Conservation (phyloP, 2,113 vertebrate species). For the Atherinomorus stipes region DNA sequence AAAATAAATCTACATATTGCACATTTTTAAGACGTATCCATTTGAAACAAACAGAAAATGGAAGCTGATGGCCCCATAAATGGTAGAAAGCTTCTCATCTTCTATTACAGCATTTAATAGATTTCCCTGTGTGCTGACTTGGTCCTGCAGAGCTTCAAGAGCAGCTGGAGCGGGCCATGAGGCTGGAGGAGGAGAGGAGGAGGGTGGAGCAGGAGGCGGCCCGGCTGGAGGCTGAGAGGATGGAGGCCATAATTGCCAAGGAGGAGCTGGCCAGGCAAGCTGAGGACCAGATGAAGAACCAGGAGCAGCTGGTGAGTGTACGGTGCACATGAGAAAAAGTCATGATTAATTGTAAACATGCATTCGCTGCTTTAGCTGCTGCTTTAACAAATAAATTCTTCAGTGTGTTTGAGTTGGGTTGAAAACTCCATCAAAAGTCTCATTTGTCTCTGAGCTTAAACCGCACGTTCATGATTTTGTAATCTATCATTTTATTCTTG, state of each 20-base stretch:
- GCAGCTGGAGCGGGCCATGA: conserved; percentile 90
- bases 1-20: neutral
- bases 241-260: conserved; percentile 93
- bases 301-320: conserved; percentile 93
- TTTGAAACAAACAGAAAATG: neutral
- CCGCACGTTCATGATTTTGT: neutral
- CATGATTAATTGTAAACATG: conserved; percentile 26
- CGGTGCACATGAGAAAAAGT: conserved; percentile 49
- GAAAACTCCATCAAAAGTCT: neutral
- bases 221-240: conserved; percentile 92
- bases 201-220: conserved; percentile 91
- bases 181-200: conserved; percentile 92
- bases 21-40: rapidly evolving
- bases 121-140: conserved; percentile 3
- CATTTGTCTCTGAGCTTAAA: neutral
- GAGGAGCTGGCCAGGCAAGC: conserved; percentile 93
- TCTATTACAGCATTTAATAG: neutral
- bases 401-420: conserved; percentile 10
- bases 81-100: neutral
- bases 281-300: conserved; percentile 92
- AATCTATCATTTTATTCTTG: neutral
- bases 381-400: neutral
- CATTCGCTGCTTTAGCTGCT: neutral
- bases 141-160: conserved; percentile 88
- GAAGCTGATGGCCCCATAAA: neutral